phyloP scores from a whole-genome alignment of 2,888 invertebrate species.

The Phytoseiulus persimilis region DNA sequence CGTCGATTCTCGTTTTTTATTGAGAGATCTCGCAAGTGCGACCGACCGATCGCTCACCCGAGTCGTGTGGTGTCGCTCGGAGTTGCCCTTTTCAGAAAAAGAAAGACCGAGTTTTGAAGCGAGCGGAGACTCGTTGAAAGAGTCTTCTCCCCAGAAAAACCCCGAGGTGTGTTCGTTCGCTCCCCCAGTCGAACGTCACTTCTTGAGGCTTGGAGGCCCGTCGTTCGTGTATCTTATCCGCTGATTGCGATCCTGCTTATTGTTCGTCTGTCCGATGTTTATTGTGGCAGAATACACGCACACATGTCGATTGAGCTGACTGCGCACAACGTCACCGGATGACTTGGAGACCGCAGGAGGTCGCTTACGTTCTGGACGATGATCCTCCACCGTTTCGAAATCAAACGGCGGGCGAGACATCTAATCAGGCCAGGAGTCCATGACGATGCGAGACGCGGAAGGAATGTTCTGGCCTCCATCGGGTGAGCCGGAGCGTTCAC shows the following conservation, averaged over 20 bases:
- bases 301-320: neutral
- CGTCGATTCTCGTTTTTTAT: neutral
- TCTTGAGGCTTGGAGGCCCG: no score
- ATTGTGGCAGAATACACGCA: neutral
- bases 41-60: neutral
- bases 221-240: neutral
- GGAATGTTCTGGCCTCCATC: neutral
- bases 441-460: neutral
- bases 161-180: no score
- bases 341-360: neutral
- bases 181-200: no score
- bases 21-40: neutral
- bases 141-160: neutral
- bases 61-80: neutral
- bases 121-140: neutral
- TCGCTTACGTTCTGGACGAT: neutral
- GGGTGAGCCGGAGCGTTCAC: neutral
- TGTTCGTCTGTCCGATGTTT: neutral
- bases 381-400: neutral
- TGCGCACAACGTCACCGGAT: neutral
- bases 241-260: neutral
- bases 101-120: neutral
- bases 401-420: neutral
- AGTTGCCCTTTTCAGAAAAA: neutral
- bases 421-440: neutral